Percentiles rank a stretch among this genome's conserved stretches.
phyloP scores from a whole-genome alignment of 2,797 vertebrate genomes.

The Craterocephalus amniculus region DNA sequence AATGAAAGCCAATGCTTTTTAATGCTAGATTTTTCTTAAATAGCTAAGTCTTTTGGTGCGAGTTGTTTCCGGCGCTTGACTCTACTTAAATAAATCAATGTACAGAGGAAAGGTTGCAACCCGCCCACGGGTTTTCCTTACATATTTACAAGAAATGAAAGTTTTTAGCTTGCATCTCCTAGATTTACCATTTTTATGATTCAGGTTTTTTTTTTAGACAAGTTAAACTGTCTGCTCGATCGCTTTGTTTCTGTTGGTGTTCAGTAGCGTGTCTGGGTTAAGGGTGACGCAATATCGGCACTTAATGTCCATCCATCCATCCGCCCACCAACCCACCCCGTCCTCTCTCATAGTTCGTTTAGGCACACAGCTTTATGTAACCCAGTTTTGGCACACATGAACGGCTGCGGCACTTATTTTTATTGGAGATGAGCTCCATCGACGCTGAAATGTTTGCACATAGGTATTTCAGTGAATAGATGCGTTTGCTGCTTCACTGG shows the following conservation, averaged over 20 bases:
- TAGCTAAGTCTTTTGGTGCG: background rate
- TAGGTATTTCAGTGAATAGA: conserved; percentile 42
- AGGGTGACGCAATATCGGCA: conserved; percentile 71
- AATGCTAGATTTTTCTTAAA: rapidly evolving
- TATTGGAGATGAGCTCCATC: conserved; percentile 7
- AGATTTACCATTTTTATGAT: background rate
- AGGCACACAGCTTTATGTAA: conserved; percentile 33
- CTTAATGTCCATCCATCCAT: conserved; percentile 47
- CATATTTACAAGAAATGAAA: background rate
- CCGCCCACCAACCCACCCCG: background rate
- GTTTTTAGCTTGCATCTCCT: background rate
- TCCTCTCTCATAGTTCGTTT: conserved; percentile 15
- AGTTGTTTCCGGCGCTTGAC: background rate
- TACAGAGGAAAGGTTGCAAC: conserved; percentile 12
- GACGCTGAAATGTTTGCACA: conserved; percentile 30
- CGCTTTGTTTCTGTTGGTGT: background rate
- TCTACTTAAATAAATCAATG: background rate
- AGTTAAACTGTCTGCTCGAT: background rate
- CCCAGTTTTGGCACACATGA: conserved; percentile 1
- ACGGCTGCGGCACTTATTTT: conserved; percentile 7
- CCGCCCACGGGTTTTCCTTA: background rate
- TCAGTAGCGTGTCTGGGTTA: background rate
- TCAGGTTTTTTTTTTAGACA: background rate
- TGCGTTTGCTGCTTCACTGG: conserved; percentile 45
- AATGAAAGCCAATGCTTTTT: background rate